Conservation (phyloP, 2,113 vertebrate genomes). For the Meles meles region DNA sequence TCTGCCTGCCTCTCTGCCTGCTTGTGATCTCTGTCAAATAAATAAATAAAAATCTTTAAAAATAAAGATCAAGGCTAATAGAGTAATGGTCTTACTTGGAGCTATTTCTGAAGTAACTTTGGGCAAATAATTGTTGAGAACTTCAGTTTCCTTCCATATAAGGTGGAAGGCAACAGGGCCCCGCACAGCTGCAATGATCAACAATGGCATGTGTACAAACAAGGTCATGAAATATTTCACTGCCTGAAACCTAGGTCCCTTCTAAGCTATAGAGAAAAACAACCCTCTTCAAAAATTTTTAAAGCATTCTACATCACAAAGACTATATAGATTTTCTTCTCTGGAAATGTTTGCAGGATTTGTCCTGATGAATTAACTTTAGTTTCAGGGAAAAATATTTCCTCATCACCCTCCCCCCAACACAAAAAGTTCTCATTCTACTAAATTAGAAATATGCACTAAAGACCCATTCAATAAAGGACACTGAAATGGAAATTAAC, state of each 20-base stretch:
- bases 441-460: conserved; percentile 79
- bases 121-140: neutral
- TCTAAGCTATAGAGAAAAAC: neutral
- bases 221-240: neutral
- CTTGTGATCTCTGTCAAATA: too few relatives aligned
- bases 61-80: neutral
- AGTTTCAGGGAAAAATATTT: conserved; percentile 50
- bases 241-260: neutral
- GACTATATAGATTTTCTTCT: neutral
- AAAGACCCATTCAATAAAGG: conserved; percentile 72
- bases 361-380: conserved; percentile 37
- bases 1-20: too few relatives aligned
- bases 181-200: neutral
- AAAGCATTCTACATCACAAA: neutral
- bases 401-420: conserved; percentile 6
- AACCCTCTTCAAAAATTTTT: neutral
- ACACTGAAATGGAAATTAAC: conserved; percentile 79
- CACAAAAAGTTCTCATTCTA: conserved; percentile 57
- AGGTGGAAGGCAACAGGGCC: neutral
- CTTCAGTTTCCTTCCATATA: neutral
- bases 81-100: neutral
- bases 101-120: neutral
- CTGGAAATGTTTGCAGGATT: neutral
- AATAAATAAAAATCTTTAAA: too few relatives aligned
- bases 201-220: too few relatives aligned